Evolutionary conservation across 1,140 invertebrate genomes (phyloP), one percentile per base, ranked within the genome.

Genomic region (Geopemphigus sp.): DNA sequence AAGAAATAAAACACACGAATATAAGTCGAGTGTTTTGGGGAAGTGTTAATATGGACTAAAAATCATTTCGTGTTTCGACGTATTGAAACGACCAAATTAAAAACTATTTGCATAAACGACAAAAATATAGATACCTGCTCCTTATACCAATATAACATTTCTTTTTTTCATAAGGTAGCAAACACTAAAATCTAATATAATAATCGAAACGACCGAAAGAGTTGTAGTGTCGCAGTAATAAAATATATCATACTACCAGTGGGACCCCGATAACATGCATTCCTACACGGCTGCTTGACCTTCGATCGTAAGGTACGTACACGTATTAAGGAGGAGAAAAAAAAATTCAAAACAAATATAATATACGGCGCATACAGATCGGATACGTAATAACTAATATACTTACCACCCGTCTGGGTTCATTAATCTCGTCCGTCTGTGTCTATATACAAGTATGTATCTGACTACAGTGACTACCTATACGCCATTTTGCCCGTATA

Each of bases 211-310:
- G 32, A 66, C 32, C 19, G 5, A 45, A 12, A 66, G n/a, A 1
- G n/a, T 12, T 32, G n/a, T n/a, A n/a, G n/a, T 68, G 17, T 26
- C 6, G 22, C 39, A 24, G n/a, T 68, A 24, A 68, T 22, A 45
- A 12, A 61, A 45, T 66, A 45, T 45, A 45, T 45, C n/a, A n/a
- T 50, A 50, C 24, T 26, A n/a, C 24, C 12, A 10, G 73, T 45
- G 39, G n/a, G 22, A 61, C 32, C 39, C 54, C n/a, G 4, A 11
- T 11, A 45, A 29, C 6, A 50, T 78, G 45, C 56, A 57, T 68
- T 80, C 82, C 64, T 80, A 80, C 56, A 63, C 57, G 57, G 61
- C 5, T 17, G 39, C 57, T 63, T 78, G 74, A 78, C 74, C 74
- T 78, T 78, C 74, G 57, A 78, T n/a, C 50, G 12, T 15, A n/a